These are phyloP conservation scores for Colossoma macropomum DNA, from an alignment of 2,113 vertebrate genomes.

Conservation along the genomic window DNA sequence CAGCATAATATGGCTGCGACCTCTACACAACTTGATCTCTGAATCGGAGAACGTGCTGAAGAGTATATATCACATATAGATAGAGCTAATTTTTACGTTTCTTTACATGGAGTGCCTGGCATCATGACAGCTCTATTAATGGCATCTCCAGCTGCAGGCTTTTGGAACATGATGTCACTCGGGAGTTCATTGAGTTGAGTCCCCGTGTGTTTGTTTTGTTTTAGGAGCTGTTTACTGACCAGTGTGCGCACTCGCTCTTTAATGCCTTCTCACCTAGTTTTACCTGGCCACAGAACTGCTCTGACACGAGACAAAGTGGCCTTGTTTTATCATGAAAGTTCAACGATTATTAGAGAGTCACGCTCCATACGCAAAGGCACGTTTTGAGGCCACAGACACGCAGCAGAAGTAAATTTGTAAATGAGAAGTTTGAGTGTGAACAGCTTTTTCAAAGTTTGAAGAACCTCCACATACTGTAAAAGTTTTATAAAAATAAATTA, in stretches of 20 bases:
- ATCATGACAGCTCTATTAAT: background rate
- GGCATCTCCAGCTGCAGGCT: background rate
- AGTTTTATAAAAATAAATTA: too few species aligned
- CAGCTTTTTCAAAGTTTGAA: too few species aligned
- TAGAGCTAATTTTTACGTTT: background rate
- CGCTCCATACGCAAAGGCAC: too few species aligned
- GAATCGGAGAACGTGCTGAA: background rate
- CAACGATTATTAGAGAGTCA: background rate
- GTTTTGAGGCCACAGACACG: background rate
- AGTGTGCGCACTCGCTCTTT: background rate
- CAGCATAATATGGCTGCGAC: background rate
- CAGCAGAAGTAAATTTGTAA: background rate
- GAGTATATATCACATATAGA: conserved; percentile 4
- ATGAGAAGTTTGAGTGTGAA: too few species aligned
- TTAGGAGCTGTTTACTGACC: background rate
- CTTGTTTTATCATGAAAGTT: background rate
- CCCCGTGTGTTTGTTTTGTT: background rate
- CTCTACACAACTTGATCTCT: background rate
- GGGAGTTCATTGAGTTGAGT: background rate
- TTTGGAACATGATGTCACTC: conserved; percentile 13
- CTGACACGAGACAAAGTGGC: background rate
- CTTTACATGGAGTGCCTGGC: background rate
- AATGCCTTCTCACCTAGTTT: conserved; percentile 1
- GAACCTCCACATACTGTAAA: too few species aligned
- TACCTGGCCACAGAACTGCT: background rate